A percentile compares a stretch with the other conserved stretches of the same genome.
phyloP scores from a whole-genome alignment of 2,888 invertebrate genomes.

The Isotomurus palustris region DNA sequence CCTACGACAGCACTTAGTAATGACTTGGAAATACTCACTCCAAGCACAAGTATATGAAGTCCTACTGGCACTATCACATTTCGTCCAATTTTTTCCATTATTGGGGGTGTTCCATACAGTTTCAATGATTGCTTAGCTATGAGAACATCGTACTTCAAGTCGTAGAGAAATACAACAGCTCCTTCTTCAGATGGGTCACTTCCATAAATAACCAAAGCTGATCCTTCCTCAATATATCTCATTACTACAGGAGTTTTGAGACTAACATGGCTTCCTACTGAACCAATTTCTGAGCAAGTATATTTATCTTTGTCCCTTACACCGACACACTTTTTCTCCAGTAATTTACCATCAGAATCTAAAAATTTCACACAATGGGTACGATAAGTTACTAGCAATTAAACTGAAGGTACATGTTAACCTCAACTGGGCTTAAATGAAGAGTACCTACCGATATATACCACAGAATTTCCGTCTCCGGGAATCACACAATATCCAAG shows the following conservation, averaged over 20 bases:
- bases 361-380: neutral
- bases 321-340: conserved; percentile 26
- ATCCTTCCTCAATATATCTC: conserved; percentile 19
- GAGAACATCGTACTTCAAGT: conserved; percentile 38
- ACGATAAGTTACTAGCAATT: too few relatives aligned
- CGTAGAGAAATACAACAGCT: conserved; percentile 38
- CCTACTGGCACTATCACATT: conserved; percentile 39
- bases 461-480: conserved; percentile 6
- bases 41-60: conserved; percentile 38
- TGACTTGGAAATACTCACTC: conserved; percentile 26
- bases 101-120: conserved; percentile 36
- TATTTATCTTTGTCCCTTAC: too few relatives aligned
- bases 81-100: conserved; percentile 32
- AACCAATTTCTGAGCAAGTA: conserved; percentile 7
- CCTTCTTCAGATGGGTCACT: conserved; percentile 42
- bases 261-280: conserved; percentile 26
- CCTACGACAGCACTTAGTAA: conserved; percentile 37
- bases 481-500: conserved; percentile 24
- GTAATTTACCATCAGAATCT: conserved; percentile 39
- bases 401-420: too few relatives aligned
- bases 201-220: conserved; percentile 34
- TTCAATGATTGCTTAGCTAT: conserved; percentile 38
- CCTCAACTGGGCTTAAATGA: too few relatives aligned
- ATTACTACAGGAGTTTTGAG: conserved; percentile 25
- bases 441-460: conserved; percentile 22